Evolutionary conservation across 2,888 invertebrate genomes (phyloP).

Genomic region (Drosophila subquinaria): DNA sequence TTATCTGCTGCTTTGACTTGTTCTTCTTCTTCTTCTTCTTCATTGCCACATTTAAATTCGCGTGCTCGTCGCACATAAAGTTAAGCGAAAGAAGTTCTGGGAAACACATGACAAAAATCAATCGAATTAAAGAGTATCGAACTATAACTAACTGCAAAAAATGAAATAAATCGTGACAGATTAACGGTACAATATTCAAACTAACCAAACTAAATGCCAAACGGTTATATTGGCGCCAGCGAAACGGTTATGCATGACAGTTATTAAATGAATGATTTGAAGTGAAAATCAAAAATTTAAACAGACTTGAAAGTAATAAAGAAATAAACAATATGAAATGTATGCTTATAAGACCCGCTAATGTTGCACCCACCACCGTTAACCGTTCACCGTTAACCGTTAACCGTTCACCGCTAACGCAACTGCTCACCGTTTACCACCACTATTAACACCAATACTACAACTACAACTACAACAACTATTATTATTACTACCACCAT

Average conservation of each 20-base stretch:
- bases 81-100: slow-evolving; percentile 32
- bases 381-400: slow-evolving; percentile 50
- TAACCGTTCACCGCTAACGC: slow-evolving; percentile 45
- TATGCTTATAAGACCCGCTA: slow-evolving; percentile 31
- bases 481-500: slow-evolving; percentile 23
- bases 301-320: background rate
- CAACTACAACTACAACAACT: slow-evolving; percentile 7
- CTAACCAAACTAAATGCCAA: slow-evolving; percentile 16
- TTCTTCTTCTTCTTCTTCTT: background rate
- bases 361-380: slow-evolving; percentile 55
- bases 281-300: slow-evolving; percentile 3
- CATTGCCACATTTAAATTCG: slow-evolving; percentile 25
- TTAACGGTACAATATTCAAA: slow-evolving; percentile 5
- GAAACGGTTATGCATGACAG: slow-evolving; percentile 14
- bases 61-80: slow-evolving; percentile 44
- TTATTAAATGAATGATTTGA: background rate
- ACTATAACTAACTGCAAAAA: slow-evolving; percentile 7
- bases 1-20: background rate
- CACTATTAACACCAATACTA: slow-evolving; percentile 32
- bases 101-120: slow-evolving; percentile 42
- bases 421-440: slow-evolving; percentile 44
- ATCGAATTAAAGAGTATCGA: slow-evolving; percentile 38
- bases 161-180: slow-evolving; percentile 7
- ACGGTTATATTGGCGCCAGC: slow-evolving; percentile 8
- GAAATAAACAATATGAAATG: slow-evolving; percentile 13